phyloP scores from a whole-genome alignment of 53 echinoderm and acorn worm genomes.

The Antedon mediterranea region DNA sequence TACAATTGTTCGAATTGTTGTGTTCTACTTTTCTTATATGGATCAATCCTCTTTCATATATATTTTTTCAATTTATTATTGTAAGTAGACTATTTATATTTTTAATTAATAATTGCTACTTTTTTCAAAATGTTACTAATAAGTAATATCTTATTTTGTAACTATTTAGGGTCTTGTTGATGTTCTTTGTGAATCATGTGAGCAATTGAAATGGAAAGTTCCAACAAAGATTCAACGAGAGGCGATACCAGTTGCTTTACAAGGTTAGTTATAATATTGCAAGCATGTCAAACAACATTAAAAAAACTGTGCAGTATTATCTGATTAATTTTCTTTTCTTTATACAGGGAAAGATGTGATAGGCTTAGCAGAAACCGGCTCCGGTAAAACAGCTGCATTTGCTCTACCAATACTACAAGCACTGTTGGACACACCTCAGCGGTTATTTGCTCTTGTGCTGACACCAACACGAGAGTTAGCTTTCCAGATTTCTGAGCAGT shows the following conservation, averaged over 20 bases:
- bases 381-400: constrained; percentile 94
- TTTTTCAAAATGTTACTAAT: too few relatives aligned
- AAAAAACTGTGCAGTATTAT: too few relatives aligned
- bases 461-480: constrained; percentile 93
- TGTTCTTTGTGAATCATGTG: constrained; percentile 87
- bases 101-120: too few relatives aligned
- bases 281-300: too few relatives aligned
- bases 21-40: too few relatives aligned
- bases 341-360: constrained; percentile 79
- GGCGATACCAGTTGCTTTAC: constrained; percentile 68
- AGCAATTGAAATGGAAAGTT: constrained; percentile 73
- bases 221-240: constrained; percentile 92
- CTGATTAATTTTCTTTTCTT: neutral
- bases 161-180: constrained; percentile 64
- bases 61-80: too few relatives aligned
- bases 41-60: too few relatives aligned
- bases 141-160: neutral
- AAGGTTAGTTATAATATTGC: constrained; percentile 61
- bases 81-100: too few relatives aligned
- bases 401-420: constrained; percentile 86
- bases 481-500: constrained; percentile 82
- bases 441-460: constrained; percentile 70
- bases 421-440: constrained; percentile 75
- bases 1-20: too few relatives aligned
- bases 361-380: constrained; percentile 91